Evolutionary conservation across 2,113 vertebrate species (phyloP).

Genomic region (Tangachromis dhanisi): DNA sequence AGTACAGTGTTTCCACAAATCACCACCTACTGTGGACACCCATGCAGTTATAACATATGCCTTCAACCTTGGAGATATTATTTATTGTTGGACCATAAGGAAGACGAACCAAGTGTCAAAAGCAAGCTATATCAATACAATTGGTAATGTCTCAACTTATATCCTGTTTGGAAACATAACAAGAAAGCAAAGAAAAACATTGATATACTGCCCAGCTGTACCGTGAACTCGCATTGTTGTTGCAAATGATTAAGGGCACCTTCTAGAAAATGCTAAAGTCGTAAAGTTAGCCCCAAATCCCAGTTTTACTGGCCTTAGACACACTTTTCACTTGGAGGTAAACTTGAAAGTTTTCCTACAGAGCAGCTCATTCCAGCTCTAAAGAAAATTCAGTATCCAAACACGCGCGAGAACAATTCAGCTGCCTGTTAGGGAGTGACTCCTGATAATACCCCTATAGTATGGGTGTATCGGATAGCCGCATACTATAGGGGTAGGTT

Average conservation of each 20-base stretch:
- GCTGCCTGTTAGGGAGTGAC: not conserved
- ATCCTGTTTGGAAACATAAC: not conserved
- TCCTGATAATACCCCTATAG: not conserved
- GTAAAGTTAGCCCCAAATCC: not conserved
- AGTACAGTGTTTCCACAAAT: not conserved
- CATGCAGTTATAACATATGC: not conserved
- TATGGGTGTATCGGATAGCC: not conserved
- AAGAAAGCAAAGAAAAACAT: not conserved
- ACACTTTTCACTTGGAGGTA: not conserved
- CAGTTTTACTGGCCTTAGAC: not conserved
- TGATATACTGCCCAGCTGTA: not conserved
- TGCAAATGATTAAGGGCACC: not conserved
- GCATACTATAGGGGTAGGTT: not conserved
- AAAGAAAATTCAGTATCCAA: not conserved
- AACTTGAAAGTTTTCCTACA: not conserved
- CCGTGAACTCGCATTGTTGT: not conserved
- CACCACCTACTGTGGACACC: not conserved
- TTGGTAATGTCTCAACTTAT: not conserved
- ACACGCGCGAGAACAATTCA: not conserved
- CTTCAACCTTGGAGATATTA: not conserved
- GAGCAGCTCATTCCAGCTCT: not conserved
- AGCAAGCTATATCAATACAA: not conserved
- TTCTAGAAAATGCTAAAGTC: not conserved
- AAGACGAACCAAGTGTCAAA: not conserved
- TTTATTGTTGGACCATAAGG: not conserved